Evolutionary conservation across 2,888 invertebrate genomes (phyloP), one percentile per base, ranked within the genome.

Genomic region (Glyphotaelius pellucidus): DNA sequence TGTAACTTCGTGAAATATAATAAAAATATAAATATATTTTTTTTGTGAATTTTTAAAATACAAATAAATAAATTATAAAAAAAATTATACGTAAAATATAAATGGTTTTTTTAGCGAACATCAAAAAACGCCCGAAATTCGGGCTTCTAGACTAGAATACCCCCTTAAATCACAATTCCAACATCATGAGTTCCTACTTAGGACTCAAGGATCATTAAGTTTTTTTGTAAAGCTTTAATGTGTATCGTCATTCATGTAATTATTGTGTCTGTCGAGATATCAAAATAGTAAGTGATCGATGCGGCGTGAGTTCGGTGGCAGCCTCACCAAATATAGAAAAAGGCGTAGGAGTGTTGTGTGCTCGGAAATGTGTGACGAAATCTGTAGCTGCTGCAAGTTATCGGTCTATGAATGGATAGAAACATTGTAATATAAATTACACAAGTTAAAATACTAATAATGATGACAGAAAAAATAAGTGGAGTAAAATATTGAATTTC

Each of bases 271-370:
- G 67, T 25, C 9, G 67, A 67, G 67, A 67, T 67, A 81, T 81
- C 81, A 81, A 31, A 32, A 81, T 81, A 81, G 32, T 32, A 81
- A 81, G 32, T 81, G 81, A 81, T 81, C 81, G 81, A 81, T 81
- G 81, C 81, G 81, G 81, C 81, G 81, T 32, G 30, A 81, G 81
- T 81, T 81, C 81, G 31, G 81, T 32, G 31, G 81, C 81, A 31
- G 32, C 14, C 81, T 32, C 31, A 81, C 30, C 81, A 67, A 67
- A 32, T 32, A 32, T 31, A 81, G 81, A 81, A 81, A 31, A 81
- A 14, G 81, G 25, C 81, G 81, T 81, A 31, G 81, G 81, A 81
- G 81, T 81, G 14, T 32, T 81, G 81, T 81, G 32, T 32, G 19
- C 81, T 32, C 81, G 32, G 19, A 32, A 32, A 81, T 14, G 81